phyloP scores from a whole-genome alignment of 2,113 vertebrate genomes.

The Notiomystis cincta region DNA sequence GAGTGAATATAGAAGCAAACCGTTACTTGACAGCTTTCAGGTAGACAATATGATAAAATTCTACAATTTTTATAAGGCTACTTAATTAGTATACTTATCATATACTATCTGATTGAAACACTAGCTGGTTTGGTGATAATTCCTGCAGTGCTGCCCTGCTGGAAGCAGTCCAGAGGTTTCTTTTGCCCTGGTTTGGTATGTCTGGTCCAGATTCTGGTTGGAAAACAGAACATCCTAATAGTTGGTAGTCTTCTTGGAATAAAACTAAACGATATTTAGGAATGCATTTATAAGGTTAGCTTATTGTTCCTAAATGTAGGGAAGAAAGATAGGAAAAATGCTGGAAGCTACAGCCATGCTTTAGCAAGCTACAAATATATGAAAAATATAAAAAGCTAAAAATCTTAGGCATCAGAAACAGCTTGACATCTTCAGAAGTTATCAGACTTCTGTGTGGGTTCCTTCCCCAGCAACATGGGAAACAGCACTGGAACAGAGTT shows the following conservation, averaged over 20 bases:
- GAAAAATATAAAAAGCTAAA: neutral
- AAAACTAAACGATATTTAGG: neutral
- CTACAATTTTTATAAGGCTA: neutral
- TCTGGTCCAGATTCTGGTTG: neutral
- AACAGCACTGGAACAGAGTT: neutral
- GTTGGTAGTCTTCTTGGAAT: neutral
- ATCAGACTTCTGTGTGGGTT: neutral
- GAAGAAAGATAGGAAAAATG: neutral
- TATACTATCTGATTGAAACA: neutral
- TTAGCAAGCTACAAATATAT: neutral
- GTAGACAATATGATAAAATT: neutral
- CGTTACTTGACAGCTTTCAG: neutral
- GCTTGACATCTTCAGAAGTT: neutral
- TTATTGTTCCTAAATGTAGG: neutral
- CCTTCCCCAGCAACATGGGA: neutral
- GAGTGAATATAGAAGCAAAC: neutral
- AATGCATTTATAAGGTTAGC: neutral
- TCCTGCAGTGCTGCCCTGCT: neutral
- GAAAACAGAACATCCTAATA: neutral
- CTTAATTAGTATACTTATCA: neutral
- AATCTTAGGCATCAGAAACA: neutral
- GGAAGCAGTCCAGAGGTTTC: neutral
- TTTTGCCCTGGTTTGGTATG: neutral
- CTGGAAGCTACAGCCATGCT: neutral
- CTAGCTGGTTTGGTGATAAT: neutral